Evolutionary conservation across 1,140 invertebrate genomes (phyloP), one percentile per base, ranked within the genome.

Genomic region (Cotesia glomerata): DNA sequence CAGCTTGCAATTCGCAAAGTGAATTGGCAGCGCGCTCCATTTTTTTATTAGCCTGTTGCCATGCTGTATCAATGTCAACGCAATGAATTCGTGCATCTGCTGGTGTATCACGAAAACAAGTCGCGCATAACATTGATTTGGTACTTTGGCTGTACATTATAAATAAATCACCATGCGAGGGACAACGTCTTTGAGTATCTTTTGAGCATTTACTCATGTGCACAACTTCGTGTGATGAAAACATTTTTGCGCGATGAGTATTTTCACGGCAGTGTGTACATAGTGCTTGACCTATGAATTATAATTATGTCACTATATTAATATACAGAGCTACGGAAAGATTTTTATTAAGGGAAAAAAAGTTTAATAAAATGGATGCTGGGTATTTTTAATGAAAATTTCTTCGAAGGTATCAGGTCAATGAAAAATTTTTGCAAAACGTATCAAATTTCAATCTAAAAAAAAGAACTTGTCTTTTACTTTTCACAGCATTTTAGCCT

Each of bases 201-300:
- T 91, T 91, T 3, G 88, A 85, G 76, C 91, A 91, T 78, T 92
- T 92, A 9, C 91, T 91, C 89, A 93, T 91, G 76, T 91, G 91
- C 5, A 93, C 88, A 8, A 93, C 89, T 61, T 93, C 92, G 80
- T 93, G 92, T 18, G 88, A 86, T 1, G 91, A 91, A 80, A 93
- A 93, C 92, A 93, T 93, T 81, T 92, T 92, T 0, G 92, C 92
- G 35, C 91, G 84, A 76, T 93, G 92, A 3, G 92, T 93, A 76
- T 92, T 90, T 76, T 93, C 91, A 59, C 91, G 84, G 79, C 92
- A 93, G 75, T 89, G 88, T 13, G 88, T 89, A 82, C 92, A 93
- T 16, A 93, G 81, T 11, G 91, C 91, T 87, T 93, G 92, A 68
- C 91, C 92, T 93, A 82, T 62, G 85, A 84, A 64, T 67, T 5